Evolutionary conservation across 2,113 vertebrate genomes (phyloP).

Genomic region (Coreoperca whiteheadi): DNA sequence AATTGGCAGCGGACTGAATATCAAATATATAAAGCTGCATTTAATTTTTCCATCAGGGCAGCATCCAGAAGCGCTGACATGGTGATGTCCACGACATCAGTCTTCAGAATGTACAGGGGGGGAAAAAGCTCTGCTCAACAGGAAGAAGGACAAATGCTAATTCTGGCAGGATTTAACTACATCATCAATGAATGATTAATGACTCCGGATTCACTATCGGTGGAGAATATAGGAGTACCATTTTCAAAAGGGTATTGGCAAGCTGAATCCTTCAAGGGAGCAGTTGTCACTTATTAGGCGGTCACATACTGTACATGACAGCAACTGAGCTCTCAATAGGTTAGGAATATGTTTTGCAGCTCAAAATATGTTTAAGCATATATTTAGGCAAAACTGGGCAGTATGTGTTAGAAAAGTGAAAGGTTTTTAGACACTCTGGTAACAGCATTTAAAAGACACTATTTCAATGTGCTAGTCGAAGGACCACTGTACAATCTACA

Average conservation of each 20-base stretch:
- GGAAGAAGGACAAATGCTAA: conserved; percentile 61
- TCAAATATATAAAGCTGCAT: background rate
- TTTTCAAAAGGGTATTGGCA: conserved; percentile 31
- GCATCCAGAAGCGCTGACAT: conserved; percentile 33
- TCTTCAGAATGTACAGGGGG: background rate
- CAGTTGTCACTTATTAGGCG: background rate
- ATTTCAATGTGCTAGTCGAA: background rate
- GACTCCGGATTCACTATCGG: background rate
- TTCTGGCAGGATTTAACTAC: conserved; percentile 42
- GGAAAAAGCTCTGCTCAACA: background rate
- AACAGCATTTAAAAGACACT: background rate
- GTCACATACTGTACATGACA: background rate
- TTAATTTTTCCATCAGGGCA: background rate
- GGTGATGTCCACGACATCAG: conserved; percentile 8
- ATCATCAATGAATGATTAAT: conserved; percentile 63
- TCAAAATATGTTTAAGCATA: background rate
- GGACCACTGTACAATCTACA: background rate
- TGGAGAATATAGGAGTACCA: background rate
- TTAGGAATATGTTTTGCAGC: background rate
- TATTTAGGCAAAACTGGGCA: background rate
- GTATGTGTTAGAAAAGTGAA: background rate
- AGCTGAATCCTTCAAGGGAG: conserved; percentile 13
- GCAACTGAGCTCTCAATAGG: background rate
- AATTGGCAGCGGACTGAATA: background rate
- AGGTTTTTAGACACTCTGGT: background rate